Base-by-base conservation (phyloP, 2,888 invertebrate species). In the Tholera decimalis region DNA sequence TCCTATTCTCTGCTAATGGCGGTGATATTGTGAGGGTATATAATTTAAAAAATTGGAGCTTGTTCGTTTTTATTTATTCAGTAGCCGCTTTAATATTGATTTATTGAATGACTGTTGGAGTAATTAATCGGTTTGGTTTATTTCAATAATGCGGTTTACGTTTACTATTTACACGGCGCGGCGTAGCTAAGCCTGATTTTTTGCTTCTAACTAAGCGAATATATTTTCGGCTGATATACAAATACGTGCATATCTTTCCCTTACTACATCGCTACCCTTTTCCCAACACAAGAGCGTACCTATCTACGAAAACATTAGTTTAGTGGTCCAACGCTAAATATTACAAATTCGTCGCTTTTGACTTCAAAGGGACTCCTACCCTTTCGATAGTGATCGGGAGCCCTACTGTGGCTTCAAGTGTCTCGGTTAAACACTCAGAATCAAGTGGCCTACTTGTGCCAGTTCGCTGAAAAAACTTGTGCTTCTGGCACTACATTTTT, bases 381-480 rank as follows among this genome's bases (percentile, higher is more conserved):
- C 82, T 75, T 80, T 71, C 60, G 50, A 60, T 72, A 68, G 49
- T 66, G 63, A 65, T 63, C 62, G 70, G 53, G 69, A 57, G 70
- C 69, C 69, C 78, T 71, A 63, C 73, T 73, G 78, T 59, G 30
- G 75, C 47, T 62, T 77, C 78, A 73, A 83, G 80, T 83, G 74
- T 41, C 68, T 39, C 33, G 58, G 65, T 67, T 56, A 73, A 73
- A 63, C 76, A 80, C 84, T 83, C 63, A 53, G 39, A 62, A 54
- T 82, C 82, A 77, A 83, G 82, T 82, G 82, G 73, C 50, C 72
- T 66, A 78, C 76, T 78, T 78, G 78, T 78, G 66, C 22, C 69
- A 58, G 62, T 77, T 67, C 53, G 53, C 71, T 62, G 60, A 75
- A 59, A 79, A 75, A 70, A 63, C 71, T 72, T 66, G 44, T 70